These are phyloP conservation scores for Rhopalosiphum padi DNA, from an alignment of 1,140 invertebrate genomes.

Conservation along the genomic window DNA sequence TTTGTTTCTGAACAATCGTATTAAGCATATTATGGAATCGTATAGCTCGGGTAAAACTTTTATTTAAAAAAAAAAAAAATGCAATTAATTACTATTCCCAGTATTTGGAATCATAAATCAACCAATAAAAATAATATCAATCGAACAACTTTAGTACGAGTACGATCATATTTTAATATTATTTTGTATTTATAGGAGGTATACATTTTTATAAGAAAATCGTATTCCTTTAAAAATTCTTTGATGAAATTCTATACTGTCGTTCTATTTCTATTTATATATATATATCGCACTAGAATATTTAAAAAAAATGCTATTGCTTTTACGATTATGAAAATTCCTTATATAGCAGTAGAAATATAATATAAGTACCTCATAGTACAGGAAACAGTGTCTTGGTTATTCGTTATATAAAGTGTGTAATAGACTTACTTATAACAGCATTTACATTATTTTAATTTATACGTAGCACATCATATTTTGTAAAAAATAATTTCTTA, in stretches of 20 bases:
- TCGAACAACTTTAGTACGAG: background rate
- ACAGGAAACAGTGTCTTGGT: background rate
- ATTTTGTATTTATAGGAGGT: background rate
- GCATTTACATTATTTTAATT: too few species aligned
- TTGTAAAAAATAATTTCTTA: too few species aligned
- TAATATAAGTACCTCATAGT: background rate
- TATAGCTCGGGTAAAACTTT: background rate
- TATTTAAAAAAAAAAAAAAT: background rate
- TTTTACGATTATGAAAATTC: background rate
- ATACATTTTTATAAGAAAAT: background rate
- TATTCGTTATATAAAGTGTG: too few species aligned
- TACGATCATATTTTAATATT: background rate
- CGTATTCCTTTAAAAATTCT: background rate
- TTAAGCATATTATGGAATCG: background rate
- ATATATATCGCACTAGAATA: background rate
- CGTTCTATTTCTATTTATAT: background rate
- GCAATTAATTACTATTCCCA: background rate
- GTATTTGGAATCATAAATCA: background rate
- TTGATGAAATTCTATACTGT: background rate
- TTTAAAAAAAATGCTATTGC: background rate
- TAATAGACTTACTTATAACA: too few species aligned
- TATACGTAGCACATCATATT: too few species aligned
- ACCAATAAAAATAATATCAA: background rate
- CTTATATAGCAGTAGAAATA: background rate
- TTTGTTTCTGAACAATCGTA: background rate